A percentile compares a stretch with the other conserved stretches of the same genome.
Conservation (phyloP, 1,140 invertebrate genomes). For the Drosophila lacertosa region DNA sequence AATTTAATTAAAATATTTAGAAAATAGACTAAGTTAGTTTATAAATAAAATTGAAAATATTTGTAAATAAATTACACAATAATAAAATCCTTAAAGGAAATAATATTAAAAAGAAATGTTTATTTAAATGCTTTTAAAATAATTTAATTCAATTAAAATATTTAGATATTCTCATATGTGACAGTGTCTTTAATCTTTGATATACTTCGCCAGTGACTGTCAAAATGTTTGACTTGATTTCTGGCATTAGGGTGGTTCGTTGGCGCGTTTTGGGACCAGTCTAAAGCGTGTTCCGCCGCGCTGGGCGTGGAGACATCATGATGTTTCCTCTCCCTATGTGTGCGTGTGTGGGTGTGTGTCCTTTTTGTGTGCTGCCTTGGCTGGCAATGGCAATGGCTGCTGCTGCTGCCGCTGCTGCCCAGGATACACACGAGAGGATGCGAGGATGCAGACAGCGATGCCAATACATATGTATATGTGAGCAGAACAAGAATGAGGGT, state of each 20-base stretch:
- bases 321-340: slow-evolving; percentile 9
- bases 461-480: slow-evolving; percentile 29
- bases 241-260: slow-evolving; percentile 4
- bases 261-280: not conserved
- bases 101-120: too few species aligned
- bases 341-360: slow-evolving; percentile 39
- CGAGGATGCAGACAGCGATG: slow-evolving; percentile 33
- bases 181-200: not conserved
- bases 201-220: not conserved
- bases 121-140: too few species aligned
- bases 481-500: slow-evolving; percentile 21
- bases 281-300: slow-evolving; percentile 1
- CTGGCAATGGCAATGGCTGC: slow-evolving; percentile 76
- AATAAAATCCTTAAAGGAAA: too few species aligned
- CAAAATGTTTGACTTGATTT: not conserved
- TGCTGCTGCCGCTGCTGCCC: slow-evolving; percentile 24
- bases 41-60: too few species aligned
- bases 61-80: too few species aligned
- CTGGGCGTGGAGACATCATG: slow-evolving; percentile 8
- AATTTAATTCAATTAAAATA: too few species aligned
- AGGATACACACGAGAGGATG: slow-evolving; percentile 50
- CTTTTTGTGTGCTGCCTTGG: slow-evolving; percentile 37
- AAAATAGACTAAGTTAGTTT: too few species aligned
- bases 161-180: not conserved
- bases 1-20: too few species aligned